These are phyloP conservation scores for Trachelus iudaicus DNA, from an alignment of 2,888 invertebrate genomes.

Conservation along the genomic window DNA sequence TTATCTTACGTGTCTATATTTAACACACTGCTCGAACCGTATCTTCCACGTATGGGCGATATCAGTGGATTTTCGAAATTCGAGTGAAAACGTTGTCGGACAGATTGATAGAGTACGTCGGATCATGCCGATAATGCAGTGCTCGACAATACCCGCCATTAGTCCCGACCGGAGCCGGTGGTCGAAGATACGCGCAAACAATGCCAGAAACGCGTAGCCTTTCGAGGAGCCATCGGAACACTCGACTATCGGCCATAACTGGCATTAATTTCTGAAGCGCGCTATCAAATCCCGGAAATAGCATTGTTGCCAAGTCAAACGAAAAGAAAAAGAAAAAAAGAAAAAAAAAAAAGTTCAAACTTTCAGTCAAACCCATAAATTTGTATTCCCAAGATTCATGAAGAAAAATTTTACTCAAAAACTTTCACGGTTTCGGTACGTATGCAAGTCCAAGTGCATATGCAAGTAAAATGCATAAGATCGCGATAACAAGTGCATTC, in stretches of 20 bases:
- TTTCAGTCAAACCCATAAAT: background rate
- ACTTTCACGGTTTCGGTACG: fast-evolving
- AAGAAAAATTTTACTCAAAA: background rate
- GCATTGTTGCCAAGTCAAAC: background rate
- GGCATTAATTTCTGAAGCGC: background rate
- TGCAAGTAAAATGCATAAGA: background rate
- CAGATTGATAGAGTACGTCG: background rate
- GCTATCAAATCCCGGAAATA: background rate
- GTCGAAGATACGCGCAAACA: background rate
- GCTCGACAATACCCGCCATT: background rate
- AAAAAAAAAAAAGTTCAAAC: background rate
- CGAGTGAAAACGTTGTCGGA: background rate
- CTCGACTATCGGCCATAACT: background rate
- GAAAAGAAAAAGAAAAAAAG: no score
- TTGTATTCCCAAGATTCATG: background rate
- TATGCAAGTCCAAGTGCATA: no score
- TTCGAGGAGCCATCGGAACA: background rate
- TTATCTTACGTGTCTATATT: background rate
- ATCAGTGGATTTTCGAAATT: background rate
- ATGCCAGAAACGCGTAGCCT: background rate
- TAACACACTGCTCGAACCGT: background rate
- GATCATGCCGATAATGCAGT: background rate
- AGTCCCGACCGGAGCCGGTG: background rate
- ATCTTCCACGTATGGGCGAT: background rate
- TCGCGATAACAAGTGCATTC: background rate